A percentile compares a stretch with the other conserved stretches of the same genome.
phyloP scores from a whole-genome alignment of 2,797 vertebrate genomes.

The Semotilus atromaculatus region DNA sequence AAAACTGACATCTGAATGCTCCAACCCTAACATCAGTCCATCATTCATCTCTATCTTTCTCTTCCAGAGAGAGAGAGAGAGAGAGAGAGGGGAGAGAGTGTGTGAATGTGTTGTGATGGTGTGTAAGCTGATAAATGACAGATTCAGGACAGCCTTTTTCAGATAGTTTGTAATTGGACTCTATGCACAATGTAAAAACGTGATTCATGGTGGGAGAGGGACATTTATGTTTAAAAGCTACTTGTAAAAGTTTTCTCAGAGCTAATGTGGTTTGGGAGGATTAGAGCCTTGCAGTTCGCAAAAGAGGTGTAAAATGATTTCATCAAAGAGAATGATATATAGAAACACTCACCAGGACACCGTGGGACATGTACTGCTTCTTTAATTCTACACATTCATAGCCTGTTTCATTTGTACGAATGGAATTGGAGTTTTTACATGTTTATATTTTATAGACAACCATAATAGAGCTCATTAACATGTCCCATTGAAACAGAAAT shows the following conservation, averaged over 20 bases:
- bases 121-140: conserved; percentile 46
- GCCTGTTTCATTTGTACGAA: background rate
- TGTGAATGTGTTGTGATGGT: conserved; percentile 14
- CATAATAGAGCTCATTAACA: background rate
- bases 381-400: background rate
- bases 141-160: conserved; percentile 37
- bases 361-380: background rate
- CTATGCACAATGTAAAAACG: background rate
- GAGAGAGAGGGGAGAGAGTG: background rate
- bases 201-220: conserved; percentile 1
- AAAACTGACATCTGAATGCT: conserved; percentile 40
- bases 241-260: conserved; percentile 15
- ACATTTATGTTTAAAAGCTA: conserved; percentile 18
- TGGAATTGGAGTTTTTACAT: background rate
- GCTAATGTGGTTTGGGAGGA: conserved; percentile 3
- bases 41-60: conserved; percentile 35
- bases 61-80: too few relatives aligned
- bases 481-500: background rate
- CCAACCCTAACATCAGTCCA: conserved; percentile 32
- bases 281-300: background rate
- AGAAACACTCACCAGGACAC: background rate
- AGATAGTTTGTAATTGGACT: conserved; percentile 31
- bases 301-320: conserved; percentile 3
- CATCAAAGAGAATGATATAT: conserved; percentile 7
- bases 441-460: background rate